Evolutionary conservation across 2,888 invertebrate species (phyloP).

Genomic region (Leptopilina syphax): DNA sequence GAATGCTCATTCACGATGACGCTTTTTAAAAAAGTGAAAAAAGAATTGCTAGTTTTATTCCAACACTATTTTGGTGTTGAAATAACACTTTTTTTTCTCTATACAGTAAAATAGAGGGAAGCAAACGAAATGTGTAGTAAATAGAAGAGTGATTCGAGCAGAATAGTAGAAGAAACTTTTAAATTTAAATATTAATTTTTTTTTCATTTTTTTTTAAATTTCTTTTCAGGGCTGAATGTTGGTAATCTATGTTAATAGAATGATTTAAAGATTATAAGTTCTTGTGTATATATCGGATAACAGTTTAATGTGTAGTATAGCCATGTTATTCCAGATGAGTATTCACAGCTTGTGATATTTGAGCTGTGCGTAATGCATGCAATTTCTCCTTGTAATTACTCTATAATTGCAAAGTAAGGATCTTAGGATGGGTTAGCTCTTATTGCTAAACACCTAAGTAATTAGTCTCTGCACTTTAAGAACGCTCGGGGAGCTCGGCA

Average conservation of each 20-base stretch:
- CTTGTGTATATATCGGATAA: not conserved
- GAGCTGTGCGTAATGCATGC: conserved; percentile 15
- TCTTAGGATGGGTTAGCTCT: conserved; percentile 17
- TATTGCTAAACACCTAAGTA: conserved; percentile 20
- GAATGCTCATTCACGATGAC: too few relatives aligned
- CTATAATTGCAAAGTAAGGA: conserved; percentile 16
- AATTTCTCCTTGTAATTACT: conserved; percentile 17
- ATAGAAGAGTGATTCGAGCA: too few relatives aligned
- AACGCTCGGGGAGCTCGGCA: conserved; percentile 15
- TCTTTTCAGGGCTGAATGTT: too few relatives aligned
- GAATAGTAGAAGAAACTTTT: too few relatives aligned
- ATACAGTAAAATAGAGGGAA: too few relatives aligned
- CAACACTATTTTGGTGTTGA: too few relatives aligned
- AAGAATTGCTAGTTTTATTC: too few relatives aligned
- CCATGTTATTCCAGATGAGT: conserved; percentile 15
- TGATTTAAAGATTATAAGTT: not conserved
- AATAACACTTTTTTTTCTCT: too few relatives aligned
- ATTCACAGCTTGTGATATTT: conserved; percentile 20
- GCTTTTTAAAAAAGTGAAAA: too few relatives aligned
- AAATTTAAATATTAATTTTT: too few relatives aligned
- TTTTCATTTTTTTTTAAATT: too few relatives aligned
- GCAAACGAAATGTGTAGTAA: too few relatives aligned
- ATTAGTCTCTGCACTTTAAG: conserved; percentile 17
- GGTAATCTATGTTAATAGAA: not conserved
- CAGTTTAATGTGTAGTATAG: not conserved